phyloP scores from a whole-genome alignment of 1,140 invertebrate genomes.

The Conus ventricosus region DNA sequence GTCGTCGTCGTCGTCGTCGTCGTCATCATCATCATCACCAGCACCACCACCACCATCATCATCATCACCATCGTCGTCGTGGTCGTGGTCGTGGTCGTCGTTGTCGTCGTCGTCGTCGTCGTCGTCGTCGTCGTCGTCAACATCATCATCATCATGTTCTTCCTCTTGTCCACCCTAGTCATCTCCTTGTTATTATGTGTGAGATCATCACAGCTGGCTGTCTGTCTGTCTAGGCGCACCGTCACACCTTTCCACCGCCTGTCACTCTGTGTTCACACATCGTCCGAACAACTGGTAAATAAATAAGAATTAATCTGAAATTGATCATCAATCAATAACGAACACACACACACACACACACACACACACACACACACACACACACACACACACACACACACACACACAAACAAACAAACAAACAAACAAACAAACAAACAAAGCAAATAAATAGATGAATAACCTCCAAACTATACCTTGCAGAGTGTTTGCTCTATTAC shows the following conservation, averaged over 20 bases:
- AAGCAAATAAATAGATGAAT: too few relatives aligned
- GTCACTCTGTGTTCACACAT: too few relatives aligned
- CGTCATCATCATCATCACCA: neutral
- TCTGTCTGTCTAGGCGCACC: too few relatives aligned
- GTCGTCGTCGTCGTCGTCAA: neutral
- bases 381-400: slow-evolving; percentile 20
- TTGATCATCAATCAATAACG: too few relatives aligned
- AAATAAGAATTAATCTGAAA: too few relatives aligned
- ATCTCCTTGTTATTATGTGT: neutral
- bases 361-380: slow-evolving; percentile 14
- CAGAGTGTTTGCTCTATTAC: too few relatives aligned
- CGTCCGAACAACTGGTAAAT: too few relatives aligned
- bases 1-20: neutral
- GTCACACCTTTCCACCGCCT: too few relatives aligned
- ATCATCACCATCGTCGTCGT: neutral
- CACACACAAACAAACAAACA: neutral
- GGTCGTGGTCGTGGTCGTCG: neutral
- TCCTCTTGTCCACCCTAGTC: neutral
- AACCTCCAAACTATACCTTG: too few relatives aligned
- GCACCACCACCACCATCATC: neutral
- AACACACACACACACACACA: slow-evolving; percentile 9
- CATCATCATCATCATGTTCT: neutral
- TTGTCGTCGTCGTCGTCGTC: neutral
- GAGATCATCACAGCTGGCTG: too few relatives aligned
- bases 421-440: too few relatives aligned